Evolutionary conservation across 2,888 invertebrate species (phyloP).

Genomic region (Sicus ferrugineus): DNA sequence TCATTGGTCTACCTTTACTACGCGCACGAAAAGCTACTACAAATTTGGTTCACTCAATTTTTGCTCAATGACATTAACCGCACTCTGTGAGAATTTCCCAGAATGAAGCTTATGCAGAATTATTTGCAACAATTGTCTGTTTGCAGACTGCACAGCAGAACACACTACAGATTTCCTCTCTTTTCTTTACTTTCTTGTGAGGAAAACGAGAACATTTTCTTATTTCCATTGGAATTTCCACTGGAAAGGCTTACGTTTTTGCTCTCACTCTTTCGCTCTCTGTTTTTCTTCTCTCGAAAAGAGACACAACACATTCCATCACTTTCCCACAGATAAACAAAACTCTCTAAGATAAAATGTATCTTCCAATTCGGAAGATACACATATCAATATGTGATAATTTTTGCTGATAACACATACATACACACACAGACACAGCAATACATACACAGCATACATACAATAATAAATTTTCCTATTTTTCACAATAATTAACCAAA

Average conservation of each 20-base stretch:
- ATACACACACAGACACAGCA: constrained; percentile 8
- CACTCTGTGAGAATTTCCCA: no score
- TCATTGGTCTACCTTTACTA: no score
- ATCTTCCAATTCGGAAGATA: not conserved
- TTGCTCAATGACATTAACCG: constrained; percentile 4
- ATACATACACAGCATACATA: not conserved
- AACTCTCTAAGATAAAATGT: not conserved
- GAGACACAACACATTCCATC: no score
- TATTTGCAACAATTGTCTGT: constrained; percentile 32
- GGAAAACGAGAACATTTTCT: no score
- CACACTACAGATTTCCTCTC: not conserved
- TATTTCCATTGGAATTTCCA: no score
- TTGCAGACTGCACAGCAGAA: constrained; percentile 14
- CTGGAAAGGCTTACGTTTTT: not conserved
- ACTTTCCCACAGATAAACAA: no score
- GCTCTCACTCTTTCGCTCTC: not conserved
- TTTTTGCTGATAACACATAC: no score
- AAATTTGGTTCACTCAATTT: no score
- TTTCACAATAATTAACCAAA: not conserved
- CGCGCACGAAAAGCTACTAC: no score
- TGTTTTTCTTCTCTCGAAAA: no score
- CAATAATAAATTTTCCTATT: not conserved
- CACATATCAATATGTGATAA: no score
- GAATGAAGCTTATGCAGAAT: no score
- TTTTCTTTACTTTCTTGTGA: not conserved